These are phyloP conservation scores for Cephalotes varians DNA, from an alignment of 2,888 invertebrate species.

Conservation along the genomic window DNA sequence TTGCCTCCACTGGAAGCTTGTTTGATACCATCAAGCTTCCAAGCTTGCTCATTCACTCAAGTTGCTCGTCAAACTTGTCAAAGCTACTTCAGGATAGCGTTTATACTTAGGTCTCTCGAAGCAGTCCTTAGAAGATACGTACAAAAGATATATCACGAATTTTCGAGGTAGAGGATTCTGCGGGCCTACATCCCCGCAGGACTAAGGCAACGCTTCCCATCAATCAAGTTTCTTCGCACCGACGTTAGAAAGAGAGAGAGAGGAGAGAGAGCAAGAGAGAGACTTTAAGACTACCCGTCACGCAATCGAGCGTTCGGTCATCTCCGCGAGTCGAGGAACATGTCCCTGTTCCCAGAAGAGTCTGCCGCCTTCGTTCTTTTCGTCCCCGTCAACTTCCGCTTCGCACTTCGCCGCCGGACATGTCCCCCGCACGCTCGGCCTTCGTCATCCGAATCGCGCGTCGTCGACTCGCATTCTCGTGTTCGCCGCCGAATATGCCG, in stretches of 20 bases:
- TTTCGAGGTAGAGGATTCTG: conserved; percentile 69
- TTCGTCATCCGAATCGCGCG: conserved; percentile 38
- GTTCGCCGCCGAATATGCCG: conserved; percentile 25
- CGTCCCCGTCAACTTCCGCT: conserved; percentile 70
- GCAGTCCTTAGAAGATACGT: conserved; percentile 65
- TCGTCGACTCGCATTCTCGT: conserved; percentile 21
- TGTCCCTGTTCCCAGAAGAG: conserved; percentile 33
- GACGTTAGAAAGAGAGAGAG: not conserved
- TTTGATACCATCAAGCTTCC: not conserved
- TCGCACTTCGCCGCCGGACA: conserved; percentile 48
- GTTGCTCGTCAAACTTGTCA: not conserved
- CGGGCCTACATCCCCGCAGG: conserved; percentile 28
- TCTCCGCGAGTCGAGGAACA: conserved; percentile 24
- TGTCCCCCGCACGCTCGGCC: conserved; percentile 46
- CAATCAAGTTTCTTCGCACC: not conserved
- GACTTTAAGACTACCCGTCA: conserved; percentile 2
- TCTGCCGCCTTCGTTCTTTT: not conserved
- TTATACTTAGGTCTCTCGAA: conserved; percentile 14
- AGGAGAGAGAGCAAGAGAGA: too few species aligned
- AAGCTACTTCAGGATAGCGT: not conserved
- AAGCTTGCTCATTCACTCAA: not conserved
- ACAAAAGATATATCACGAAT: conserved; percentile 73
- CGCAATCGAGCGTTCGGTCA: conserved; percentile 36
- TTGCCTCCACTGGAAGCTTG: not conserved
- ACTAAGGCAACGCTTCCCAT: conserved; percentile 66